Evolutionary conservation across 2,888 invertebrate species (phyloP).

Genomic region (Acleris literana): DNA sequence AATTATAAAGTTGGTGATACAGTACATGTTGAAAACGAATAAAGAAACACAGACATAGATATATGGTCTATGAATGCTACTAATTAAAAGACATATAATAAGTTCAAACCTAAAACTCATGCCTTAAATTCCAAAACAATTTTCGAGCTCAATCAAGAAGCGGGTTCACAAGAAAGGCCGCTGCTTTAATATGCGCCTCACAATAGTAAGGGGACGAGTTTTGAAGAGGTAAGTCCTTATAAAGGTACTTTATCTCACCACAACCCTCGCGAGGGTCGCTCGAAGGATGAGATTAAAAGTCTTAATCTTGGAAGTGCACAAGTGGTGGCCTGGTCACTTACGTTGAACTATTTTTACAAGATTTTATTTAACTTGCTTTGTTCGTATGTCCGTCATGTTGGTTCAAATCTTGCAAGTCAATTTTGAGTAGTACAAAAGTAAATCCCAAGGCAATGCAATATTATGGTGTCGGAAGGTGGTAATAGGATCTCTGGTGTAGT

Average conservation of each 20-base stretch:
- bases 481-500: too few species aligned
- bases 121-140: constrained; percentile 62
- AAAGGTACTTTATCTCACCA: constrained; percentile 75
- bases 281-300: constrained; percentile 69
- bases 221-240: constrained; percentile 74
- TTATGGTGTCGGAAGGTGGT: too few species aligned
- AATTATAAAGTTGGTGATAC: too few species aligned
- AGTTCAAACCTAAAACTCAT: constrained; percentile 52
- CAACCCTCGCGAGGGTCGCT: constrained; percentile 62
- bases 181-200: constrained; percentile 78
- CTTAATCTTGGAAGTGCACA: constrained; percentile 67
- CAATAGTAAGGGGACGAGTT: constrained; percentile 75
- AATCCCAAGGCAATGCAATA: too few species aligned
- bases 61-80: not conserved
- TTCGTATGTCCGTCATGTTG: too few species aligned
- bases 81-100: not conserved
- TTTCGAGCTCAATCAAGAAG: constrained; percentile 71
- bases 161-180: constrained; percentile 66
- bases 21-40: too few species aligned
- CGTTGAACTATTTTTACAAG: constrained; percentile 37
- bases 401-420: too few species aligned
- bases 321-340: constrained; percentile 43
- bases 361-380: too few species aligned
- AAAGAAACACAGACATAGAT: not conserved
- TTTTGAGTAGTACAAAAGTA: too few species aligned